Conservation (phyloP, 2,113 vertebrate species). For the Seriola dumerili region DNA sequence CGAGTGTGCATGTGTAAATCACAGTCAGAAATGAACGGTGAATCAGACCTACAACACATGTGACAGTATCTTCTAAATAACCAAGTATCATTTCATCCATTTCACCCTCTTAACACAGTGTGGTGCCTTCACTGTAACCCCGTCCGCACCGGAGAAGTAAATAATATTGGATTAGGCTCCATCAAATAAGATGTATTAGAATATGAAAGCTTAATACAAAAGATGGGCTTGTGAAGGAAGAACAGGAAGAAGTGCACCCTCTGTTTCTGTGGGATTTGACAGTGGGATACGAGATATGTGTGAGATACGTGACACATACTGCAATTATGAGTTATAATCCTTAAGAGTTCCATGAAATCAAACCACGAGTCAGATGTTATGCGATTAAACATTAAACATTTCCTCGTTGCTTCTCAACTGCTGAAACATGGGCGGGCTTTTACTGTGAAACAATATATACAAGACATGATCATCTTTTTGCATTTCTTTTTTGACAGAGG, state of each 20-base stretch:
- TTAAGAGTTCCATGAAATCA: background rate
- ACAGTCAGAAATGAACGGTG: constrained; percentile 5
- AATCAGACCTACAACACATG: background rate
- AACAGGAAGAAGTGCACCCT: background rate
- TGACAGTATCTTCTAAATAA: background rate
- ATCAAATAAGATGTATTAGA: background rate
- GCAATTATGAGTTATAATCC: background rate
- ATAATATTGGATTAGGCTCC: background rate
- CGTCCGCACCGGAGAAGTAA: background rate
- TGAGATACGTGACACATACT: background rate
- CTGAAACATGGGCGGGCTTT: background rate
- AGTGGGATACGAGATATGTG: constrained; percentile 1
- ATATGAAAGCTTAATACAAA: background rate
- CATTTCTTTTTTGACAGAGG: background rate
- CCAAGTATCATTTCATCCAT: background rate
- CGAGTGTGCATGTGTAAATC: background rate
- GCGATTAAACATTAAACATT: background rate
- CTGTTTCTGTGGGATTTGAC: background rate
- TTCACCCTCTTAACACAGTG: background rate
- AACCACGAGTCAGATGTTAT: background rate
- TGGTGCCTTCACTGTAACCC: background rate
- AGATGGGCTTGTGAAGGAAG: background rate
- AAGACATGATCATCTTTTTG: background rate
- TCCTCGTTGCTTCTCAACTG: background rate
- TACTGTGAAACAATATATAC: background rate